Percentiles rank a stretch among this genome's conserved stretches.
Conservation (phyloP, 2,113 vertebrate species). For the Morone saxatilis region DNA sequence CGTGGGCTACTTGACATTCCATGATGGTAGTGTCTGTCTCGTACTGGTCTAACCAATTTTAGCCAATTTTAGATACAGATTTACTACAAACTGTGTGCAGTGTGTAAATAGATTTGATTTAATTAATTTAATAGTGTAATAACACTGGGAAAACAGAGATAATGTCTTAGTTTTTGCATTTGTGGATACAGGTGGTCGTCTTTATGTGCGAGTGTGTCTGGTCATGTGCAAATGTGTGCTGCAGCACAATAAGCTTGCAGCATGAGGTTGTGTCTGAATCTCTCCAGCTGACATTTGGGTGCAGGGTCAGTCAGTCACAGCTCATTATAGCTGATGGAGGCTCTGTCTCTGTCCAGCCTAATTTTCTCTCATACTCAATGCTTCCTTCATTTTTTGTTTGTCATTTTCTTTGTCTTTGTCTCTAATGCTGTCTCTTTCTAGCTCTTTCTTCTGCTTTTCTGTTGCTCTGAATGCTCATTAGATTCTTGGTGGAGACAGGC, state of each 20-base stretch:
- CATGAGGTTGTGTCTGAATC: slow-evolving; percentile 1
- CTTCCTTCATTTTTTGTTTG: neutral
- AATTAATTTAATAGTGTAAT: neutral
- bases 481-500: slow-evolving; percentile 9
- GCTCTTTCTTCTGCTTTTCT: neutral
- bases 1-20: slow-evolving; percentile 44
- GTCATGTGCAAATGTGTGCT: slow-evolving; percentile 20
- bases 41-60: neutral
- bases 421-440: neutral
- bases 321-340: slow-evolving; percentile 24
- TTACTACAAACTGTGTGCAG: neutral
- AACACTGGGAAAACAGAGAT: neutral
- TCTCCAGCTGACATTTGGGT: slow-evolving; percentile 27
- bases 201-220: slow-evolving; percentile 6
- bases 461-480: slow-evolving; percentile 52
- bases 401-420: neutral
- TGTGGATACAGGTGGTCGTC: slow-evolving; percentile 12
- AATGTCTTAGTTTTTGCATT: neutral
- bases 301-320: neutral
- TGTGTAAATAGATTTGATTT: neutral
- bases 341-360: slow-evolving; percentile 20
- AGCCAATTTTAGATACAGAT: slow-evolving; percentile 2
- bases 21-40: slow-evolving; percentile 37
- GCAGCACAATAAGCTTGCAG: slow-evolving; percentile 23
- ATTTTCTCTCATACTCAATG: neutral